phyloP scores from a whole-genome alignment of 2,113 vertebrate genomes.

The Dunckerocampus dactyliophorus region DNA sequence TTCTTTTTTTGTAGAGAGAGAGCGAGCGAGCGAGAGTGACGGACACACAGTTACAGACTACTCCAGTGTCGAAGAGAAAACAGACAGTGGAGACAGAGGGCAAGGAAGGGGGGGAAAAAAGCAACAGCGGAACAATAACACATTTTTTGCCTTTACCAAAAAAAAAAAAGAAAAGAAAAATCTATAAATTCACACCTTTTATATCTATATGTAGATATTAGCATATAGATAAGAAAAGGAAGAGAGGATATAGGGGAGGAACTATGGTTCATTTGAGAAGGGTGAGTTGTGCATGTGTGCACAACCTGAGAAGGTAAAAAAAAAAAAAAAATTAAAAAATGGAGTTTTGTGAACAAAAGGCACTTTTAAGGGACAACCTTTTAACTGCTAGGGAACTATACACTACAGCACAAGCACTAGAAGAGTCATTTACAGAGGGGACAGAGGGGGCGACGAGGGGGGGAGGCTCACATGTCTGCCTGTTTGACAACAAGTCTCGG shows the following conservation, averaged over 20 bases:
- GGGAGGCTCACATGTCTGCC: slow-evolving; percentile 60
- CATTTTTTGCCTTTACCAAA: slow-evolving; percentile 66
- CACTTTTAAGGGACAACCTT: slow-evolving; percentile 81
- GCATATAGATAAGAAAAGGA: slow-evolving; percentile 64
- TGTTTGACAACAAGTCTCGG: slow-evolving; percentile 10
- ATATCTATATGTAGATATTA: slow-evolving; percentile 56
- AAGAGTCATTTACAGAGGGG: slow-evolving; percentile 72
- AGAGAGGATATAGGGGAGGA: slow-evolving; percentile 54
- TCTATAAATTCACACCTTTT: slow-evolving; percentile 72
- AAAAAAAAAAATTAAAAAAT: slow-evolving; percentile 69
- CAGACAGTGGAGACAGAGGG: slow-evolving; percentile 67
- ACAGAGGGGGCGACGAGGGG: slow-evolving; percentile 14
- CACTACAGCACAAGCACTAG: slow-evolving; percentile 77
- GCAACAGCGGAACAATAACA: slow-evolving; percentile 61
- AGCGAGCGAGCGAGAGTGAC: slow-evolving; percentile 48
- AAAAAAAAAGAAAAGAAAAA: slow-evolving; percentile 77
- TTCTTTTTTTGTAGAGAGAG: slow-evolving; percentile 57
- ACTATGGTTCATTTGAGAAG: slow-evolving; percentile 51
- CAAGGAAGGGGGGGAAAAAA: slow-evolving; percentile 58
- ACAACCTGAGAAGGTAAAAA: slow-evolving; percentile 47
- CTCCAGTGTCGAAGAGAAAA: slow-evolving; percentile 74
- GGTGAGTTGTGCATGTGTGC: slow-evolving; percentile 40
- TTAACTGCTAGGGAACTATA: slow-evolving; percentile 78
- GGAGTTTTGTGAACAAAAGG: slow-evolving; percentile 80
- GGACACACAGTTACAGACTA: slow-evolving; percentile 74